Evolutionary conservation across 1,140 invertebrate genomes (phyloP), one percentile per base, ranked within the genome.

Genomic region (Sitobion miscanthi): DNA sequence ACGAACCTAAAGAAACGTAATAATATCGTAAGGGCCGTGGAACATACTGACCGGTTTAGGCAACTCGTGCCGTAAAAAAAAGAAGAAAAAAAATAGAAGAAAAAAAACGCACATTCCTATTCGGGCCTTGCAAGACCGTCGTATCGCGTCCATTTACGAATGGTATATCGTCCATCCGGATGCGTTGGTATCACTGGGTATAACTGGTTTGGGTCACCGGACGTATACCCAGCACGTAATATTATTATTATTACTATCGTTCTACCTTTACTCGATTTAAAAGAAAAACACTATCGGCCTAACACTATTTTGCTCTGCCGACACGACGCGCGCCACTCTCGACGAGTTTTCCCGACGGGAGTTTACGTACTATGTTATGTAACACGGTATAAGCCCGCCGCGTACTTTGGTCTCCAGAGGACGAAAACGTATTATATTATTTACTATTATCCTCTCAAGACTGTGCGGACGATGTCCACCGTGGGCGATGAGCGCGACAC

Each of bases 181-280:
- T 62, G 57, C n/a, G 89, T 90, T 90, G 89, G 89, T 45, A 90
- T 69, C 38, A 90, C 57, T 90, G 89, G 89, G 20, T 35, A 90
- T 90, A 90, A 90, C 89, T 62, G 89, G 89, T 90, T 90, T 90
- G 38, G 57, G 89, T 90, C 23, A 42, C 89, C 57, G 89, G 89
- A 90, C 89, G 89, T 90, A n/a, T 25, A 23, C 42, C 11, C 0
- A 42, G 85, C 38, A 25, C 23, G 30, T 86, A 42, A 86, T 45
- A 45, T 47, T 86, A 45, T 86, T 83, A 82, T 35, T n/a, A 77
- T 45, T 83, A 38, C 42, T 38, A 42, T 25, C 21, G 83, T 45
- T 85, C 38, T 85, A 85, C 21, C 38, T 25, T 25, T 85, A 45
- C 38, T 38, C 3, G 83, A 77, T 25, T 62, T 42, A 62, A 90